phyloP scores from a whole-genome alignment of 2,113 vertebrate species.

The Corythornis madagascariensis region DNA sequence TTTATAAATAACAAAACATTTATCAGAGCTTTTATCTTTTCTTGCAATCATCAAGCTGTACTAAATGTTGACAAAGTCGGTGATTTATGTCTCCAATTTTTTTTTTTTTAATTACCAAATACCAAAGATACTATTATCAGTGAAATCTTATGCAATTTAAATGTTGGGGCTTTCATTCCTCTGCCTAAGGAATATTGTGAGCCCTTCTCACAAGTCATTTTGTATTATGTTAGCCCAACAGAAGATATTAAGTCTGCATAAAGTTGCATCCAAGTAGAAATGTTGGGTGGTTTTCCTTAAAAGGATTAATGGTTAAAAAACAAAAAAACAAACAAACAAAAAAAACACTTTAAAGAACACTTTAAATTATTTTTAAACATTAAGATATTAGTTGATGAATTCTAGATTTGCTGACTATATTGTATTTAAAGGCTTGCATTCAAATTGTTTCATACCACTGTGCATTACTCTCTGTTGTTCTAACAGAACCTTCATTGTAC shows the following conservation, averaged over 20 bases:
- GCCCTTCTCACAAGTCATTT: conserved; percentile 19
- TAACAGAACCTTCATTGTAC: not conserved
- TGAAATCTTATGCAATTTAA: conserved; percentile 41
- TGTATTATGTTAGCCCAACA: conserved; percentile 13
- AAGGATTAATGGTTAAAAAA: not conserved
- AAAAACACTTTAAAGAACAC: not conserved
- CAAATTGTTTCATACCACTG: not conserved
- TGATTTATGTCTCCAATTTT: conserved; percentile 32
- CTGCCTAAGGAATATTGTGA: conserved; percentile 12
- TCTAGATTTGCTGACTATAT: not conserved
- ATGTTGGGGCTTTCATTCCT: not conserved
- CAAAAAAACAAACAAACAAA: not conserved
- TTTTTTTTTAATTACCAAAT: conserved; percentile 52
- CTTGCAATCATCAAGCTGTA: conserved; percentile 43
- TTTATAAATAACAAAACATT: conserved; percentile 68
- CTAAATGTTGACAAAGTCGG: conserved; percentile 49
- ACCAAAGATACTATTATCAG: conserved; percentile 38
- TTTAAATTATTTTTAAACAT: not conserved
- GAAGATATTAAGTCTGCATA: not conserved
- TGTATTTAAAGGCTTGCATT: not conserved
- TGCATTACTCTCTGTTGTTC: not conserved
- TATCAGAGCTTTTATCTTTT: conserved; percentile 64
- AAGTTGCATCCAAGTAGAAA: not conserved
- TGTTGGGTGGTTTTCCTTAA: not conserved
- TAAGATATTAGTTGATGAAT: not conserved